Evolutionary conservation across 1,140 invertebrate genomes (phyloP).

Genomic region (Drosophila kohkoa): DNA sequence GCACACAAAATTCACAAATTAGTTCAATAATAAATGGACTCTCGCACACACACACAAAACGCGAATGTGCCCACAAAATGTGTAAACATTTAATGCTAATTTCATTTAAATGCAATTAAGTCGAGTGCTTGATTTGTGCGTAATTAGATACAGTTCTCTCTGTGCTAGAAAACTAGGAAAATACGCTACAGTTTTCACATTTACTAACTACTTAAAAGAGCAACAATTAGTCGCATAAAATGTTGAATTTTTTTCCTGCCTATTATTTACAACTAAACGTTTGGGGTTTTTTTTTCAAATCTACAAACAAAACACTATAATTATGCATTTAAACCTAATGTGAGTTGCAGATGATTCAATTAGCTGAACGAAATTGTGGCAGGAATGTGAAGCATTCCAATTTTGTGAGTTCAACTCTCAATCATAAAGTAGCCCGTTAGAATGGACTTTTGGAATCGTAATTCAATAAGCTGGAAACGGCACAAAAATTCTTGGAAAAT

Average conservation of each 20-base stretch:
- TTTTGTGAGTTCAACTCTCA: not conserved
- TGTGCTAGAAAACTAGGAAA: not conserved
- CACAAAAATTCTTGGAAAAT: not conserved
- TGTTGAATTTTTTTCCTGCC: not conserved
- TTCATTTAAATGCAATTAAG: constrained; percentile 81
- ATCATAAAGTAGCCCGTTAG: not conserved
- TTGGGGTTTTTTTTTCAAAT: not conserved
- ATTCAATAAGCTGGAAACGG: constrained; percentile 5
- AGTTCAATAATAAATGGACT: constrained; percentile 63
- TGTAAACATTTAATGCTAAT: constrained; percentile 80
- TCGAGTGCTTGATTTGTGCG: constrained; percentile 74
- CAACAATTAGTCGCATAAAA: not conserved
- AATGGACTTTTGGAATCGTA: not conserved
- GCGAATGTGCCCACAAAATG: constrained; percentile 63
- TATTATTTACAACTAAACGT: not conserved
- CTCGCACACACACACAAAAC: constrained; percentile 2
- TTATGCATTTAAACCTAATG: constrained; percentile 31
- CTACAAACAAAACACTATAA: constrained; percentile 19
- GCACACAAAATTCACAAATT: constrained; percentile 56
- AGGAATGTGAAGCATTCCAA: not conserved
- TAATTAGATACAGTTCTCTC: constrained; percentile 20
- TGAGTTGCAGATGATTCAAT: constrained; percentile 31
- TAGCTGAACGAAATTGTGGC: constrained; percentile 14
- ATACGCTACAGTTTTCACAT: not conserved
- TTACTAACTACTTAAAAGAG: not conserved